A percentile compares a stretch with the other conserved stretches of the same genome.
phyloP scores from a whole-genome alignment of 2,113 vertebrate genomes.

The Opisthocomus hoazin region DNA sequence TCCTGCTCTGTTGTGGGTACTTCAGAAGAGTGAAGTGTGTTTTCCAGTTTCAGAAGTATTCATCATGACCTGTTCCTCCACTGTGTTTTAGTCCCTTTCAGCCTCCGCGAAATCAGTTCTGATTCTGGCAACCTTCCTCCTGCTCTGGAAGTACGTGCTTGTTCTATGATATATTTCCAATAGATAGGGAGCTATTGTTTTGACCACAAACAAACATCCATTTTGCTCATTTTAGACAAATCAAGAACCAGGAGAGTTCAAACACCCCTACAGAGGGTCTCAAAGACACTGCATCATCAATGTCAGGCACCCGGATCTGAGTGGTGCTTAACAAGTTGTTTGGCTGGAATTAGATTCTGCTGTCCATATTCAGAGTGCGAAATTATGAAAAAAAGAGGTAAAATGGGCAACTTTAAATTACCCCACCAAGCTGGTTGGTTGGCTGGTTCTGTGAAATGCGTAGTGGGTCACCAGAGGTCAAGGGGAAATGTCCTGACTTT shows the following conservation, averaged over 20 bases:
- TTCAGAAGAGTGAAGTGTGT: neutral
- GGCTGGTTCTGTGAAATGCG: neutral
- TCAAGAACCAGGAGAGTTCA: fast-evolving
- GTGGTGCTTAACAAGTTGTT: neutral
- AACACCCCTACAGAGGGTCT: neutral
- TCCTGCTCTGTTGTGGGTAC: neutral
- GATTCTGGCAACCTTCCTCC: neutral
- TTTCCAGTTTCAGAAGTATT: neutral
- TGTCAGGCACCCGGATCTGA: no score
- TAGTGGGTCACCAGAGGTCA: neutral
- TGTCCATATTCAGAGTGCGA: neutral
- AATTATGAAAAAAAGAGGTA: neutral
- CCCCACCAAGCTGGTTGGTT: fast-evolving
- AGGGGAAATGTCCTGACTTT: neutral
- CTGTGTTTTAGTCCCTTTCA: neutral
- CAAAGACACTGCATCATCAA: neutral
- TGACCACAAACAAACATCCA: neutral
- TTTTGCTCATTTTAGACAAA: neutral
- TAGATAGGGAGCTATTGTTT: neutral
- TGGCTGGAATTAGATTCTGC: neutral
- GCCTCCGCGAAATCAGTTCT: neutral
- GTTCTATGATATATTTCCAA: neutral
- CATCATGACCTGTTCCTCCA: neutral
- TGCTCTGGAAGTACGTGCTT: neutral
- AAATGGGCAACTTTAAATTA: neutral